Evolutionary conservation across 2,888 invertebrate species (phyloP).

Genomic region (Lycia hirtaria): DNA sequence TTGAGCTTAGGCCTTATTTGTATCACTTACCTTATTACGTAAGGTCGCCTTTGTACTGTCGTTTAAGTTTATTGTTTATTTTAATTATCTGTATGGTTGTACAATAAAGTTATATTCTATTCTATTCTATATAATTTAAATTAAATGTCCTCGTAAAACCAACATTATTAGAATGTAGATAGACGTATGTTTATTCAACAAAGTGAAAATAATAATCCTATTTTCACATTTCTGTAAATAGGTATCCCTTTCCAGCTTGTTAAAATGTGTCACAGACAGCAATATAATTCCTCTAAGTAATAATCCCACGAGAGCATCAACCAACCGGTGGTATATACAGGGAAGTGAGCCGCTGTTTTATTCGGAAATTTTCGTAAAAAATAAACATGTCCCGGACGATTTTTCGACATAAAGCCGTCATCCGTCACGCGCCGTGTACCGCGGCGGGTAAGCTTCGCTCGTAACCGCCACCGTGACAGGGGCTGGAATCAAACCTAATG

Average conservation of each 20-base stretch:
- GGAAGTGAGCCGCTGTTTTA: constrained; percentile 43
- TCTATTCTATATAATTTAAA: no score
- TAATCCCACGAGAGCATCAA: constrained; percentile 27
- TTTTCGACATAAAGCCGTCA: constrained; percentile 54
- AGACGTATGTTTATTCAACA: no score
- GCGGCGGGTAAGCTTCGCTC: constrained; percentile 53
- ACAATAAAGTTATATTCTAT: no score
- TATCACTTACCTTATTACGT: no score
- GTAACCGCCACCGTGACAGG: constrained; percentile 35
- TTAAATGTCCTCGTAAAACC: no score
- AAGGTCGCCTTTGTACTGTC: no score
- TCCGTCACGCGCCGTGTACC: constrained; percentile 59
- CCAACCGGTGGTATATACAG: constrained; percentile 41
- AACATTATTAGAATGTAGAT: no score
- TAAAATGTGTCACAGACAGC: constrained; percentile 17
- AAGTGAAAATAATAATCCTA: not conserved
- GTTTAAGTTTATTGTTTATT: no score
- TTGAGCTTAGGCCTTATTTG: no score
- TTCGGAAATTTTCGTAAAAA: constrained; percentile 53
- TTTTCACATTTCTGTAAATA: constrained; percentile 7
- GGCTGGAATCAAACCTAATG: not conserved
- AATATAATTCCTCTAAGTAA: constrained; percentile 29
- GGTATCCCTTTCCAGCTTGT: constrained; percentile 21
- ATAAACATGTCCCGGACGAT: constrained; percentile 53
- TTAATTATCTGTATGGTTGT: no score